phyloP scores from a whole-genome alignment of 2,888 invertebrate species.

The Mesopsocus fuscifrons region DNA sequence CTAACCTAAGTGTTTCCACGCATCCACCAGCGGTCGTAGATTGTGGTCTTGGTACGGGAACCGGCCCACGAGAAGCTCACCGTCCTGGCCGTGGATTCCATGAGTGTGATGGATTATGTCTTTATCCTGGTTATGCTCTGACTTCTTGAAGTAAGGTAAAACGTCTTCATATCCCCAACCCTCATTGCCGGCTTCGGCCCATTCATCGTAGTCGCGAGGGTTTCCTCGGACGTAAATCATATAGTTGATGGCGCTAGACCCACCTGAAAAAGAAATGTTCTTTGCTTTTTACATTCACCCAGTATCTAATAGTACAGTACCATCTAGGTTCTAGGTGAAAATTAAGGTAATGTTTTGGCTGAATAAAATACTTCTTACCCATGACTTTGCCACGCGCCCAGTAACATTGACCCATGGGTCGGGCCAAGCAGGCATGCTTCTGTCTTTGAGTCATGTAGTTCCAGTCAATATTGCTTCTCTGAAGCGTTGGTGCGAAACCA shows the following conservation, averaged over 20 bases:
- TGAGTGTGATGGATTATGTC: constrained; percentile 29
- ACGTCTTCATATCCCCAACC: constrained; percentile 44
- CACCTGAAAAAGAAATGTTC: constrained; percentile 24
- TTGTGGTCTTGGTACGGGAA: constrained; percentile 41
- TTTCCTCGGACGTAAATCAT: constrained; percentile 25
- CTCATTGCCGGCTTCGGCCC: constrained; percentile 22
- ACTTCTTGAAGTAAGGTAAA: constrained; percentile 48
- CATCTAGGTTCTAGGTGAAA: too few relatives aligned
- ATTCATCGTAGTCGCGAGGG: constrained; percentile 24
- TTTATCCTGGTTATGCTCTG: constrained; percentile 39
- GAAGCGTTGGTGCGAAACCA: constrained; percentile 23
- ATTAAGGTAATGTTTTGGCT: too few relatives aligned
- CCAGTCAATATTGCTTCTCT: constrained; percentile 25
- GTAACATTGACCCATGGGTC: constrained; percentile 19
- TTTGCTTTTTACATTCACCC: too few relatives aligned
- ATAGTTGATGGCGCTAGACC: constrained; percentile 29
- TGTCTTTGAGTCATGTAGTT: constrained; percentile 23
- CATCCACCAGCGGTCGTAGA: constrained; percentile 32
- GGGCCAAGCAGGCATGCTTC: constrained; percentile 17
- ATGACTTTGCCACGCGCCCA: constrained; percentile 29
- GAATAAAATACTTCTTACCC: constrained; percentile 1
- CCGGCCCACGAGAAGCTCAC: constrained; percentile 42
- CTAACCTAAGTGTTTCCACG: constrained; percentile 39
- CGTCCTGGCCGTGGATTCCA: constrained; percentile 36
- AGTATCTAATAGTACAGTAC: too few relatives aligned